Percentiles rank a stretch among this genome's conserved stretches.
These are phyloP conservation scores for Drosophila kokeensis DNA, from an alignment of 2,888 invertebrate genomes.

Conservation along the genomic window DNA sequence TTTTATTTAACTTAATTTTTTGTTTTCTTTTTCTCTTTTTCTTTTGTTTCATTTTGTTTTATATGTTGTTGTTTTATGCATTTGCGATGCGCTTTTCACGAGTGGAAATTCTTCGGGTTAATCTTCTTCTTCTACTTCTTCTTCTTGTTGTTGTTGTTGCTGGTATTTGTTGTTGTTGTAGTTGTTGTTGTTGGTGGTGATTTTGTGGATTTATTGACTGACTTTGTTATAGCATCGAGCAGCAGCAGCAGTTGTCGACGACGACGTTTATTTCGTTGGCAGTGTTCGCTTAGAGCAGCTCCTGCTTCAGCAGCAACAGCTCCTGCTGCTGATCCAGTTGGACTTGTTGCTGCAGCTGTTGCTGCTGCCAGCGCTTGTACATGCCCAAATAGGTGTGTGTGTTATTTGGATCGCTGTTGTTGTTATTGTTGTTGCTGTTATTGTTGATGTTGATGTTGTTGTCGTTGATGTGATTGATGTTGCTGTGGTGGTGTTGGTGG, in stretches of 20 bases:
- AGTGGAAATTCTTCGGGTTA: constrained; percentile 58
- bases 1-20: constrained; percentile 61
- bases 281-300: constrained; percentile 52
- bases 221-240: not conserved
- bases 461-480: constrained; percentile 20
- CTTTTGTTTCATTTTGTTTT: constrained; percentile 37
- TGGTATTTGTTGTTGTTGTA: not conserved
- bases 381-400: constrained; percentile 65
- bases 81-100: constrained; percentile 50
- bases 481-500: constrained; percentile 27
- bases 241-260: constrained; percentile 12
- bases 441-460: constrained; percentile 13
- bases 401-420: constrained; percentile 30
- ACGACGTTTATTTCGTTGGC: constrained; percentile 10
- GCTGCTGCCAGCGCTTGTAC: constrained; percentile 76
- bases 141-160: constrained; percentile 17
- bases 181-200: constrained; percentile 18
- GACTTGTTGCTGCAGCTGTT: constrained; percentile 71
- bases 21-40: not conserved
- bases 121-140: constrained; percentile 23
- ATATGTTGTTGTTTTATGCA: constrained; percentile 29
- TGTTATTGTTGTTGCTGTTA: not conserved
- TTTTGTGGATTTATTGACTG: constrained; percentile 1
- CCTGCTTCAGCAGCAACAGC: constrained; percentile 64
- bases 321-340: constrained; percentile 72